phyloP scores from a whole-genome alignment of 64 coral and sea anemone species.

The Pocillopora damicornis region DNA sequence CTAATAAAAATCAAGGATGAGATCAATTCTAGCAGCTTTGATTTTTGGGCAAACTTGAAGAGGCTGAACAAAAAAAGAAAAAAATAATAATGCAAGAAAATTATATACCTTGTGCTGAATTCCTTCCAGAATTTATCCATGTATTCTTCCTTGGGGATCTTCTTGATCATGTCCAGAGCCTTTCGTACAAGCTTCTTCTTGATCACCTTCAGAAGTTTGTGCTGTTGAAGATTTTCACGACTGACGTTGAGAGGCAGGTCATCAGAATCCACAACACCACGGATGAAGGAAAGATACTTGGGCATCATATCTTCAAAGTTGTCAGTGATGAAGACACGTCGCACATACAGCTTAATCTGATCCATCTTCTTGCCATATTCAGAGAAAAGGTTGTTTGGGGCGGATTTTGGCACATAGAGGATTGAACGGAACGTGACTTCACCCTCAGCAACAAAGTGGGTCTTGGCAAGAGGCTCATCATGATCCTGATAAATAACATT shows the following conservation, averaged over 20 bases:
- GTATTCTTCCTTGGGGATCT: constrained; percentile 98
- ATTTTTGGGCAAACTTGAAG: background rate
- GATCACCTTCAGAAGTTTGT: constrained; percentile 97
- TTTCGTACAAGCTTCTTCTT: constrained; percentile 98
- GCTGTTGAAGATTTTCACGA: constrained; percentile 94
- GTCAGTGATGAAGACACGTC: constrained; percentile 97
- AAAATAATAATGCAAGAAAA: background rate
- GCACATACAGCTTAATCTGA: constrained; percentile 95
- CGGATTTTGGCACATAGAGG: constrained; percentile 82
- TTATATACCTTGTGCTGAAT: constrained; percentile 89
- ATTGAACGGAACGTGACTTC: constrained; percentile 99
- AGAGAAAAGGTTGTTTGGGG: constrained; percentile 79
- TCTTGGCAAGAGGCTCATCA: constrained; percentile 83
- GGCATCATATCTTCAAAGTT: constrained; percentile 99
- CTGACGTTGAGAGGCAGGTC: constrained; percentile 94
- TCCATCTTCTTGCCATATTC: constrained; percentile 98
- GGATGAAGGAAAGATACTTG: constrained; percentile 85
- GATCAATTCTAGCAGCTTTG: background rate
- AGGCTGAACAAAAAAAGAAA: background rate
- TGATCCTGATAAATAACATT: constrained; percentile 57
- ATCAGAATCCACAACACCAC: constrained; percentile 95
- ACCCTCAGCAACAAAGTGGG: constrained; percentile 97
- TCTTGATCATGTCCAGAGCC: constrained; percentile 98
- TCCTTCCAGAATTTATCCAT: constrained; percentile 99
- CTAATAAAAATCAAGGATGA: background rate